phyloP scores from a whole-genome alignment of 1,140 invertebrate genomes.

The Rhagoletis zephyria region DNA sequence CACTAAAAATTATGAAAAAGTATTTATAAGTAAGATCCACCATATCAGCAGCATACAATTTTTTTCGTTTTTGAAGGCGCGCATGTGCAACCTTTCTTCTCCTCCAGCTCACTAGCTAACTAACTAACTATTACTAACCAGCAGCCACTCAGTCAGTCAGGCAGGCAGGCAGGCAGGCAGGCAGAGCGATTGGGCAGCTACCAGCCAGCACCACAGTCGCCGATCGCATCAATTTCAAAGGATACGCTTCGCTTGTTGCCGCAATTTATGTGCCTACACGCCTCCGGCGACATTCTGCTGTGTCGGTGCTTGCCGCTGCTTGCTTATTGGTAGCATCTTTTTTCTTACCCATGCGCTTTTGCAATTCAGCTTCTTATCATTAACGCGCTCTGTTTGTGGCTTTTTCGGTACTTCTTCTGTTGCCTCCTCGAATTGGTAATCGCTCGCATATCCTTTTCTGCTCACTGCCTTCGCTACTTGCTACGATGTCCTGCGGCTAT shows the following conservation, averaged over 20 bases:
- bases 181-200: no score
- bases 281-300: conserved; percentile 25
- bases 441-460: conserved; percentile 32
- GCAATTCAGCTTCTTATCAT: conserved; percentile 44
- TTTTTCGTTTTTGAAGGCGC: background rate
- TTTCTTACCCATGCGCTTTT: background rate
- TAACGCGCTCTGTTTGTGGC: background rate
- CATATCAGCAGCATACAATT: background rate
- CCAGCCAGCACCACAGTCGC: background rate
- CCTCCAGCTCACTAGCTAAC: background rate
- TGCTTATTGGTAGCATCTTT: conserved; percentile 22
- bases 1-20: conserved; percentile 20
- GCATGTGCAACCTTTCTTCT: conserved; percentile 2
- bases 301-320: background rate
- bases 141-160: conserved; percentile 22
- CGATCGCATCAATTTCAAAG: conserved; percentile 51
- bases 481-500: conserved; percentile 44
- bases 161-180: background rate
- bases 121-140: conserved; percentile 20
- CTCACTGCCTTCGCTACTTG: conserved; percentile 41
- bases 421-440: background rate
- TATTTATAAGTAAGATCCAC: conserved; percentile 1
- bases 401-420: background rate
- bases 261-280: conserved; percentile 52
- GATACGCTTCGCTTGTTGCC: conserved; percentile 50